Evolutionary conservation across 2,888 invertebrate genomes (phyloP), one percentile per base, ranked within the genome.

Genomic region (Lepetodrilus schrolli): DNA sequence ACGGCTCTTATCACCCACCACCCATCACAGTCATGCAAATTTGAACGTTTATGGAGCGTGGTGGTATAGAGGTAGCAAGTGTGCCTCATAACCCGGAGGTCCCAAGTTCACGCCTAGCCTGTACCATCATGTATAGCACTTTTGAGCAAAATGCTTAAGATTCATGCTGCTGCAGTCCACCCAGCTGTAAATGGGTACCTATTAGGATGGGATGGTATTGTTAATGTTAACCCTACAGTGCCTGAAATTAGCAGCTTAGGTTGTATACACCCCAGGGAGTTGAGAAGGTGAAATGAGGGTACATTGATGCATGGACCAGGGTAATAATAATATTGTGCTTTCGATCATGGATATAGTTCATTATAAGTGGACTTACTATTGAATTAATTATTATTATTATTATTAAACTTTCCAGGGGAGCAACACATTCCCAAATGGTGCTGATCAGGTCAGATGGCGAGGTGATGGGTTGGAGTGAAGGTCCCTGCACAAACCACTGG

Each of bases 391-490:
- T 7, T 4, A 13, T 10, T 37, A 37, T 17, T 37, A 13, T 26
- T 34, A 47, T 26, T 51, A 17, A 72, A 8, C 17, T 43, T 91
- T 91, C 73, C 91, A 97, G 97, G 30, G 97, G 97, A 49, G 95
- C 94, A 34, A 96, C 96, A 74, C 94, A 95, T 87, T 96, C 96
- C 13, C 94, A 94, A 75, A 92, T 95, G 50, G 93, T 96, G 36
- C 93, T 97, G 75, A 93, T 95, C 86, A 93, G 95, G 86, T 93
- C 93, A 36, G 91, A 92, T 34, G 97, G 96, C 5, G 91, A 93
- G 65, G 93, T 94, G 66, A 87, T 96, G 47, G 93, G 94, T 92
- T 81, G 82, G 92, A 79, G 93, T 50, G 92, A 93, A 50, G 83
- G 85, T 17, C 80, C 79, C 4, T 77, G 81, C 4, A 87, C 86